Evolutionary conservation across 2,113 vertebrate genomes (phyloP), one percentile per base, ranked within the genome.

Genomic region (Hippocampus abdominalis): DNA sequence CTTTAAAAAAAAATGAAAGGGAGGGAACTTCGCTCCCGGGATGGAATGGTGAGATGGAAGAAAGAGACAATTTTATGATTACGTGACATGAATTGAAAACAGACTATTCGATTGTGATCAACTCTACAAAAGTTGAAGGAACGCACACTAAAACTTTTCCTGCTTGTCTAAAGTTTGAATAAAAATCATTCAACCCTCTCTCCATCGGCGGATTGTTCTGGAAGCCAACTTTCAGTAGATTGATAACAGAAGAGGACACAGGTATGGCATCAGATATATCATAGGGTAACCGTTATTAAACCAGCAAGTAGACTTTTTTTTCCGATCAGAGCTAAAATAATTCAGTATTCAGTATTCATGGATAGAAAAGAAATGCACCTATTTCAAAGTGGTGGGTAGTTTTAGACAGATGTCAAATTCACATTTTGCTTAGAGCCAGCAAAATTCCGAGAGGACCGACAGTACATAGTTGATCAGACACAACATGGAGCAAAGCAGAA

Each of bases 1-100:
- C 86, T 90, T 88, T 86, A 63, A 72, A 72, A 63, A 71, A 72
- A 51, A 54, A 54, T 23, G 21, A 10, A 9, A 3, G 51, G 51
- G 21, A 23, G 51, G 3, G 21, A 53, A 53, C 21, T 53, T 53
- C n/a, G 10, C 21, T 8, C 3, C 51, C 9, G 21, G 11, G 51
- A 54, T 54, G 51, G 21, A 23, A 54, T 54, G 3, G 8, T 54
- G n/a, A 23, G 10, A 54, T 23, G n/a, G 51, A 54, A 54, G n/a
- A 54, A 21, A 3, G 48, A 23, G 51, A n/a, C 51, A 54, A 23
- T 54, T 54, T 23, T 23, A 23, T 54, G 21, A 54, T 54, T 54
- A 9, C 9, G 9, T n/a, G n/a, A 8, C 9, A 54, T 54, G n/a
- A 54, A n/a, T n/a, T n/a, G 51, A 11, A 11, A 54, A 9, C 21